A percentile compares a stretch with the other conserved stretches of the same genome.
These are phyloP conservation scores for Streptopelia turtur DNA, from an alignment of 2,797 vertebrate species.

Conservation along the genomic window DNA sequence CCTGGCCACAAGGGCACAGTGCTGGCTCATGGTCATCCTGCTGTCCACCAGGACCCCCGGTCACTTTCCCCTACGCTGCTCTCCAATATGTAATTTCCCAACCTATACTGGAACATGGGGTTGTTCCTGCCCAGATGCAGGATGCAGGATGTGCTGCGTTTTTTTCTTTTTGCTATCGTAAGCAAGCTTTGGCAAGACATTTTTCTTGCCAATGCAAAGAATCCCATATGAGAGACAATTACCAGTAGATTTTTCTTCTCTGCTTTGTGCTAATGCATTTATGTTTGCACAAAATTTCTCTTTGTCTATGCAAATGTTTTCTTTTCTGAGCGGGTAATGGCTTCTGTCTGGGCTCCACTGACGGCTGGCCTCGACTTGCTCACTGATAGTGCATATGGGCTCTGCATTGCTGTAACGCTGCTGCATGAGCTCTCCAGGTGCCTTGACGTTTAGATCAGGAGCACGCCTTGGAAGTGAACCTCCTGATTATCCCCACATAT, in stretches of 20 bases:
- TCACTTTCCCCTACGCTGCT: too few species aligned
- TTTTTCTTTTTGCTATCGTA: conserved; percentile 6
- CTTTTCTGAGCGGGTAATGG: not conserved
- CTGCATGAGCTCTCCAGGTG: not conserved
- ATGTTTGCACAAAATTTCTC: not conserved
- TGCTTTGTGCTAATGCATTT: conserved; percentile 19
- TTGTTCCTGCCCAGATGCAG: too few species aligned
- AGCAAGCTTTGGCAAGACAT: conserved; percentile 21
- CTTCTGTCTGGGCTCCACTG: not conserved
- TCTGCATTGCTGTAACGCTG: not conserved
- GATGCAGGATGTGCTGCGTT: not conserved
- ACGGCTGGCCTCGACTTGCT: not conserved
- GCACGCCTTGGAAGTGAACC: not conserved
- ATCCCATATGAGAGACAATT: not conserved
- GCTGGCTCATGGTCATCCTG: too few species aligned
- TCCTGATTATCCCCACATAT: not conserved
- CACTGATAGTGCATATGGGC: not conserved
- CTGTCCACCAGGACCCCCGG: too few species aligned
- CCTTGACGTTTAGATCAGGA: not conserved
- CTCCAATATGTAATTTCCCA: too few species aligned
- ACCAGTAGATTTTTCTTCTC: not conserved
- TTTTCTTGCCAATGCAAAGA: conserved; percentile 31
- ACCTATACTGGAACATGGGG: too few species aligned
- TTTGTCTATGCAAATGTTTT: not conserved
- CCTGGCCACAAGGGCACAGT: too few species aligned